A percentile compares a stretch with the other conserved stretches of the same genome.
phyloP scores from a whole-genome alignment of 2,888 invertebrate species.

The Chloromyia formosa region DNA sequence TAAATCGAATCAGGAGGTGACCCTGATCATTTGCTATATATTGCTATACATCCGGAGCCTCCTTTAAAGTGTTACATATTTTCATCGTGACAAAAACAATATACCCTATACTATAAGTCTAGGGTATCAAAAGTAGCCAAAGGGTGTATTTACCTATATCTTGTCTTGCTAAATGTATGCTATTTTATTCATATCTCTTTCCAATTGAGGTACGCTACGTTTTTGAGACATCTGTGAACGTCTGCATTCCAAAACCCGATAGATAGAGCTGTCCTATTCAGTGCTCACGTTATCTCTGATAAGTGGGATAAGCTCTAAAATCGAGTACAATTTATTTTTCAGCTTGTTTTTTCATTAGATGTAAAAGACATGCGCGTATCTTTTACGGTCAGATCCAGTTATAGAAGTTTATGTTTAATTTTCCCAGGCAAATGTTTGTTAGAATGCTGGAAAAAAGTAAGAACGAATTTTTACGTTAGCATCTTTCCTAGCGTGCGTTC shows the following conservation, averaged over 20 bases:
- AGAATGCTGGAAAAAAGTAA: conserved; percentile 33
- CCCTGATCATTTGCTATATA: no score
- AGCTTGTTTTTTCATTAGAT: conserved; percentile 15
- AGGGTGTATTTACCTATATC: no score
- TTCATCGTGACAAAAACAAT: no score
- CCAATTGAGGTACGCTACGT: no score
- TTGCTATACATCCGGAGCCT: no score
- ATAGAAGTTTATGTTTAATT: conserved; percentile 44
- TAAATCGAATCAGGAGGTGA: no score
- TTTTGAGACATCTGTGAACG: no score
- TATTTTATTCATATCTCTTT: no score
- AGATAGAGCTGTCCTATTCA: neutral
- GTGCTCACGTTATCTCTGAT: neutral
- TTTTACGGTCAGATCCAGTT: conserved; percentile 45
- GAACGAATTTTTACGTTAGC: conserved; percentile 29
- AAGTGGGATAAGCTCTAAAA: conserved; percentile 31
- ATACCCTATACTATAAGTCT: no score
- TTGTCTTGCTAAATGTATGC: no score
- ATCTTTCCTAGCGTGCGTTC: conserved; percentile 16
- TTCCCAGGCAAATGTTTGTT: conserved; percentile 45
- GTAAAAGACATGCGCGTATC: conserved; percentile 12
- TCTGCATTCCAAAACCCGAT: neutral
- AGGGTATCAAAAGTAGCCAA: no score
- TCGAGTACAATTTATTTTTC: neutral
- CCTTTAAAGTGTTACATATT: no score